Evolutionary conservation across 23 tunicate species (phyloP), one percentile per base, ranked within the genome.

Genomic region (Ciona savignyi): DNA sequence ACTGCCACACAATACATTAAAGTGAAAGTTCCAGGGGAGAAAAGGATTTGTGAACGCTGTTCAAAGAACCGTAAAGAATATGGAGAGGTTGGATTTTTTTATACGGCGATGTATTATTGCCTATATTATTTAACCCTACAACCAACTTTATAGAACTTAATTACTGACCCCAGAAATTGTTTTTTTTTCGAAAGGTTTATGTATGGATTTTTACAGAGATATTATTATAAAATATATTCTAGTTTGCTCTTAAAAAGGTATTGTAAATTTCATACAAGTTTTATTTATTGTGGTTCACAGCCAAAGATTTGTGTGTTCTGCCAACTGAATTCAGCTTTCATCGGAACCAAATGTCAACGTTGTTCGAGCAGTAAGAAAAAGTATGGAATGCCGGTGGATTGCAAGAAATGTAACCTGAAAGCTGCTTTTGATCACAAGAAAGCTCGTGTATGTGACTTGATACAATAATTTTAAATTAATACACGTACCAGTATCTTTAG

Each of bases 271-370:
- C 11, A 9, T n/a, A n/a, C n/a, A n/a, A n/a, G n/a, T n/a, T n/a
- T n/a, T n/a, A n/a, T n/a, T n/a, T n/a, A n/a, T n/a, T n/a, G n/a
- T n/a, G n/a, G n/a, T n/a, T n/a, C n/a, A n/a, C 87, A 88, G 96
- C 96, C 96, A 9, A 66, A 71, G 11, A 70, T 21, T 1, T 88
- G 96, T 35, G 23, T 60, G 27, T 73, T 65, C 33, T 88, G 96
- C 80, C 64, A 63, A 49, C 96, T 88, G 1, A 64, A 77, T 49
- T 81, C 96, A 33, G 96, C 96, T n/a, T 88, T 88, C 35, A 88
- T 88, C 67, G 96, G 96, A 2, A 72, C 82, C 61, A 88, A 88
- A 73, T 88, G 96, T 49, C 87, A 81, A 34, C 65, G 96, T 29
- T 88, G 96, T 63, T 51, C 84, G 21, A 78, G 85, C 49, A 78